Evolutionary conservation across 2,113 vertebrate species (phyloP), one percentile per base, ranked within the genome.

Genomic region (human): DNA sequence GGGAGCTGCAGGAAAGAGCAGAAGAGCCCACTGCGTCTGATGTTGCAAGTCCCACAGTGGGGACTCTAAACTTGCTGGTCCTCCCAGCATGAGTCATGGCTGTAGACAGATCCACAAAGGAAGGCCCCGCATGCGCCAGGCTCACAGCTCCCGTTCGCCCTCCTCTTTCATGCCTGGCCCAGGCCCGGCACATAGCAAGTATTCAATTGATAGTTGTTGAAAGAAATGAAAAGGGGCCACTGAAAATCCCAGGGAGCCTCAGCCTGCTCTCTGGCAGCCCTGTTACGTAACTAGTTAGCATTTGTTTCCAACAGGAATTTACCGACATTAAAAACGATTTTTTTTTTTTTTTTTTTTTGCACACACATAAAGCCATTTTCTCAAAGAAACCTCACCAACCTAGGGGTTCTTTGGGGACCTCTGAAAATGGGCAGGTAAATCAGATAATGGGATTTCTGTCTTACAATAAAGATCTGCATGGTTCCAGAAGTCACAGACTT

Each of bases 181-280:
- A 85, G 84, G 43, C 50, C 92, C 70, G 4, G 20, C 40, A 55
- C 11, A 1, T 0, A 27, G 85, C 45, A n/a, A 78, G 72, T 55
- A 45, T 68, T 79, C 89, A 76, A 57, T 4, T 38, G 78, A 66
- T 0, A 59, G 38, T 43, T 84, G 13, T 82, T 95, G 52, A 96
- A 95, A 92, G 93, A 90, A 86, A 93, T 43, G 45, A 80, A 96
- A 89, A 92, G 52, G 35, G n/a, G 11, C 17, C 66, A 12, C 7
- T 94, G 81, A 59, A 68, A 40, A 93, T 55, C 45, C 72, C 40
- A 48, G 52, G 48, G n/a, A 88, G 87, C 48, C 64, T 59, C 10
- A 12, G 55, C 17, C 64, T 64, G 32, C 20, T 81, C 75, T 40
- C 78, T 23, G 16, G 66, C 32, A 88, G 43, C 55, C 76, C 76